Evolutionary conservation across 2,113 vertebrate species (phyloP).

Genomic region (Brachirus orientalis): DNA sequence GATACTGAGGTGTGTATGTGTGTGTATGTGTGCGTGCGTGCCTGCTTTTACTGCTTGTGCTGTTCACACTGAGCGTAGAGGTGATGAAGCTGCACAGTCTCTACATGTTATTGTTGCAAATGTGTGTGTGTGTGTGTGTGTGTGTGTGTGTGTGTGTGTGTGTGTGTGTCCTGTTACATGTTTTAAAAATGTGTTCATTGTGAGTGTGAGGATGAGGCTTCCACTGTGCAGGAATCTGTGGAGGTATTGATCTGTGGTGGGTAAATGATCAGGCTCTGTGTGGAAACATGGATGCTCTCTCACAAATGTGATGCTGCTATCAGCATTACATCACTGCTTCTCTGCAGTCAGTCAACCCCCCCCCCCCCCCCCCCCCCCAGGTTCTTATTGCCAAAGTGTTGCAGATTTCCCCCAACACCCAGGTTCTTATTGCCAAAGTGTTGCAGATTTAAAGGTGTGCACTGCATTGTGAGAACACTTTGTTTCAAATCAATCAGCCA

Average conservation of each 20-base stretch:
- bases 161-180: neutral
- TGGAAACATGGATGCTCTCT: slow-evolving; percentile 76
- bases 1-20: neutral
- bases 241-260: slow-evolving; percentile 70
- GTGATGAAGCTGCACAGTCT: no score
- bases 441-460: neutral
- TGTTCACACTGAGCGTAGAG: neutral
- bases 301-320: slow-evolving; percentile 71
- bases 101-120: no score
- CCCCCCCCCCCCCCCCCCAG: neutral
- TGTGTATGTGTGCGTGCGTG: neutral
- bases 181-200: slow-evolving; percentile 35
- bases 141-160: no score
- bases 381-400: slow-evolving; percentile 18
- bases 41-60: no score
- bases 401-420: neutral
- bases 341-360: slow-evolving; percentile 50
- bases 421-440: slow-evolving; percentile 20
- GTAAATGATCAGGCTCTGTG: slow-evolving; percentile 63
- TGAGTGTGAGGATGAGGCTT: slow-evolving; percentile 2
- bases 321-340: slow-evolving; percentile 76
- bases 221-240: slow-evolving; percentile 11
- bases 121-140: no score
- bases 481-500: neutral
- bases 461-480: neutral